Evolutionary conservation across 2,113 vertebrate genomes (phyloP).

Genomic region (Seriola rivoliana): DNA sequence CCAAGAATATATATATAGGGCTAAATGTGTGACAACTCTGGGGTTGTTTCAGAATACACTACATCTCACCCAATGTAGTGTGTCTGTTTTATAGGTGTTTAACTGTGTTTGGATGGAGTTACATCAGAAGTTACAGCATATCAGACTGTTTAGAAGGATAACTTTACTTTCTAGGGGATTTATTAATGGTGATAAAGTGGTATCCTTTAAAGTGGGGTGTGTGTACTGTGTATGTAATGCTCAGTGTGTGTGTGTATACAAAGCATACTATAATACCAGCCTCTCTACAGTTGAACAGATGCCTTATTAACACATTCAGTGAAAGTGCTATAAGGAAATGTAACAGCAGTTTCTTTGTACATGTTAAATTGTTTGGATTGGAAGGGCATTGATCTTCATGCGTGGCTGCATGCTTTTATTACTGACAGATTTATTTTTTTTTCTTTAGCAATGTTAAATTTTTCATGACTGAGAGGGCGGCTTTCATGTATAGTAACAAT

Average conservation of each 20-base stretch:
- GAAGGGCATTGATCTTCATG: slow-evolving; percentile 1
- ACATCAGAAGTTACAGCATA: not conserved
- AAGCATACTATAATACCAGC: not conserved
- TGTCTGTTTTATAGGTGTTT: not conserved
- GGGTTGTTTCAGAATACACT: not conserved
- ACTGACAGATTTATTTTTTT: not conserved
- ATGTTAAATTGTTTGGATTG: slow-evolving; percentile 29
- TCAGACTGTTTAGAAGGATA: not conserved
- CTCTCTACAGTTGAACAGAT: slow-evolving; percentile 7
- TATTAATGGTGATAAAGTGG: not conserved
- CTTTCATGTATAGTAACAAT: slow-evolving; percentile 29
- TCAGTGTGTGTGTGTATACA: not conserved
- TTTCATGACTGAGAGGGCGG: not conserved
- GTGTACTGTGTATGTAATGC: not conserved
- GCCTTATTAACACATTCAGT: not conserved
- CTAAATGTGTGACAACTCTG: no score
- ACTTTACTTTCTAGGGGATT: not conserved
- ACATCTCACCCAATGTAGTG: not conserved
- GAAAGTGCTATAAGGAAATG: slow-evolving; percentile 5
- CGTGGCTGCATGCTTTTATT: slow-evolving; percentile 20
- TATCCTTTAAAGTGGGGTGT: not conserved
- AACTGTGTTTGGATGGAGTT: not conserved
- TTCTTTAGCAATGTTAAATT: not conserved
- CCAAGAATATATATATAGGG: no score
- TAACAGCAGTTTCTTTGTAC: slow-evolving; percentile 19